Percentiles rank a stretch among this genome's conserved stretches.
phyloP scores from a whole-genome alignment of 2,797 vertebrate species.

The Amniataba percoides region DNA sequence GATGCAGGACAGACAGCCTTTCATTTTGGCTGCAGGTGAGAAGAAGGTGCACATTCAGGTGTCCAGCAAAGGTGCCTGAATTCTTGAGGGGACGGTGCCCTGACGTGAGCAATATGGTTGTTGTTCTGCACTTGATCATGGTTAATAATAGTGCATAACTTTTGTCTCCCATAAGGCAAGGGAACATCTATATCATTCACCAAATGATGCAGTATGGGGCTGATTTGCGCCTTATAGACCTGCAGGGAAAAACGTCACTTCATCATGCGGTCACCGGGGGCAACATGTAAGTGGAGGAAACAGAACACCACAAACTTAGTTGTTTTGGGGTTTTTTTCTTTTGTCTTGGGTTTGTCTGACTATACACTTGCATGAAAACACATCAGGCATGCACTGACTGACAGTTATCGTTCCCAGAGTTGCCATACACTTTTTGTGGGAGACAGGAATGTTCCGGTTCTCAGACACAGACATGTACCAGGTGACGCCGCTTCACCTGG shows the following conservation, averaged over 20 bases:
- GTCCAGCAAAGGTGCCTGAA: slow-evolving; percentile 4
- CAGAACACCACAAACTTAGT: not conserved
- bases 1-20: slow-evolving; percentile 87
- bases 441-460: slow-evolving; percentile 86
- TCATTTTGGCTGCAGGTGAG: slow-evolving; percentile 87
- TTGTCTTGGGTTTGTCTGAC: not conserved
- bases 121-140: not conserved
- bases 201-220: slow-evolving; percentile 87
- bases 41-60: slow-evolving; percentile 1
- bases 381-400: slow-evolving; percentile 6
- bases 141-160: slow-evolving; percentile 17
- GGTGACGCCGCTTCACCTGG: slow-evolving; percentile 86
- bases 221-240: slow-evolving; percentile 80
- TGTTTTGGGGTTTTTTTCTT: not conserved
- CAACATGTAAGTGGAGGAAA: slow-evolving; percentile 82
- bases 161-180: slow-evolving; percentile 77
- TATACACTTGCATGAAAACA: not conserved
- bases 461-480: slow-evolving; percentile 84
- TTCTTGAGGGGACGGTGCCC: not conserved
- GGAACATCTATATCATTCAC: slow-evolving; percentile 86
- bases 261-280: slow-evolving; percentile 88
- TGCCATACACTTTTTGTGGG: slow-evolving; percentile 87
- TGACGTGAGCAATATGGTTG: not conserved
- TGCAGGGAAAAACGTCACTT: slow-evolving; percentile 84
- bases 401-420: slow-evolving; percentile 62